Conservation (phyloP, 2,797 vertebrate species). For the Dromococcyx pavoninus region DNA sequence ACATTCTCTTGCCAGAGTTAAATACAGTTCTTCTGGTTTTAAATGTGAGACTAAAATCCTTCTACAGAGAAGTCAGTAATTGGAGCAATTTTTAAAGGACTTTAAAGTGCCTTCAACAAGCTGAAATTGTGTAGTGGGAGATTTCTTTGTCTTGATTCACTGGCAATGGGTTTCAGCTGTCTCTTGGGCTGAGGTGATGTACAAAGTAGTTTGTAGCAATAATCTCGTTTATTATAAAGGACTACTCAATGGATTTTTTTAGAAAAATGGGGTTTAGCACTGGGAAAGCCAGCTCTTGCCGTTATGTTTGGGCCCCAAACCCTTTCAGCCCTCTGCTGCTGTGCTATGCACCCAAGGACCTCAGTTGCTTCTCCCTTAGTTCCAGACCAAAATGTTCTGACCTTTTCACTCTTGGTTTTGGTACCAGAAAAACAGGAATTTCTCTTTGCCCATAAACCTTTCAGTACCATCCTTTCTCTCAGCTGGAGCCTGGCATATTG, state of each 20-base stretch:
- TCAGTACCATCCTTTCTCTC: not conserved
- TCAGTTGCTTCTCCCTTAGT: not conserved
- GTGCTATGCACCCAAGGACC: not conserved
- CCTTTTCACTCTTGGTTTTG: not conserved
- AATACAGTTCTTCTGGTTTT: slow-evolving; percentile 25
- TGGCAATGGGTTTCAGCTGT: not conserved
- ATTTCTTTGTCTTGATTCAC: not conserved
- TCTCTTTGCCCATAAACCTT: not conserved
- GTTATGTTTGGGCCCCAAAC: not conserved
- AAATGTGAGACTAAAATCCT: slow-evolving; percentile 8
- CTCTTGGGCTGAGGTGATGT: not conserved
- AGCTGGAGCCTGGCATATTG: slow-evolving; percentile 3
- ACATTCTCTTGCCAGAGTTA: slow-evolving; percentile 11
- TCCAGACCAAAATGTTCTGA: not conserved
- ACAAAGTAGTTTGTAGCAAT: slow-evolving; percentile 27
- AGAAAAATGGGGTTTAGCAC: not conserved
- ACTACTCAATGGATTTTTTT: not conserved
- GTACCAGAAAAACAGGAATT: not conserved
- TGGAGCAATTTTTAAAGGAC: slow-evolving; percentile 45
- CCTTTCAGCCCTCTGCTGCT: not conserved
- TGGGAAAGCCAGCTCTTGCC: not conserved
- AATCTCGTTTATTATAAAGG: slow-evolving; percentile 9
- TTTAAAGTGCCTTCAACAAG: slow-evolving; percentile 59
- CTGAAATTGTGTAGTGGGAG: not conserved
- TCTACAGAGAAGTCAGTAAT: slow-evolving; percentile 8